These are phyloP conservation scores for Pomacea canaliculata DNA, from an alignment of 2,888 invertebrate species.

Conservation along the genomic window DNA sequence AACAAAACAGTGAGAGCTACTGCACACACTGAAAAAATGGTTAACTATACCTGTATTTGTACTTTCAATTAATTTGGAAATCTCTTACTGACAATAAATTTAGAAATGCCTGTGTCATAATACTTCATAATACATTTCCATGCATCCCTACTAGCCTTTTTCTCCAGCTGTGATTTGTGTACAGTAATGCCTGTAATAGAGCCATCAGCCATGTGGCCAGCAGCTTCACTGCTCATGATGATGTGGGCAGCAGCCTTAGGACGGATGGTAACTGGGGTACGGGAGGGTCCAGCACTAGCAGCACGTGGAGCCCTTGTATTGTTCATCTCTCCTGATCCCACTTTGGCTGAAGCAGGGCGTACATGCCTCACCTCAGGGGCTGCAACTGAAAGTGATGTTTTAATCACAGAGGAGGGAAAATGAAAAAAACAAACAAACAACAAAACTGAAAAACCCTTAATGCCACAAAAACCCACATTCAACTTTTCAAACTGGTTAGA, in stretches of 20 bases:
- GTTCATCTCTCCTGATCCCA: conserved; percentile 25
- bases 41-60: too few relatives aligned
- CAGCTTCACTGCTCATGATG: conserved; percentile 37
- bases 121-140: too few relatives aligned
- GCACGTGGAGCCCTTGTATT: conserved; percentile 34
- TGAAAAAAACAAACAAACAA: too few relatives aligned
- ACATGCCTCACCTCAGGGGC: conserved; percentile 4
- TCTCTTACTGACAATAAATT: too few relatives aligned
- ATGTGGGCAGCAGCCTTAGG: conserved; percentile 63
- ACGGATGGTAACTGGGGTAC: conserved; percentile 41
- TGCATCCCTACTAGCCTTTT: conserved; percentile 24
- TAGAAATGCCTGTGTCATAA: too few relatives aligned
- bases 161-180: conserved; percentile 33
- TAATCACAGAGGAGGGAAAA: too few relatives aligned
- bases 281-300: conserved; percentile 45
- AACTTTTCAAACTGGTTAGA: too few relatives aligned
- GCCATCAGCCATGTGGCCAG: background rate
- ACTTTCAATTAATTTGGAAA: too few relatives aligned
- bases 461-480: too few relatives aligned
- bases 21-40: background rate
- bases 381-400: too few relatives aligned
- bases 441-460: too few relatives aligned
- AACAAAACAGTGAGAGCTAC: background rate
- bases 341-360: conserved; percentile 52
- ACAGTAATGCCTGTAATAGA: conserved; percentile 17